Conservation (phyloP, 2,888 invertebrate species). For the Drosophila tripunctata region DNA sequence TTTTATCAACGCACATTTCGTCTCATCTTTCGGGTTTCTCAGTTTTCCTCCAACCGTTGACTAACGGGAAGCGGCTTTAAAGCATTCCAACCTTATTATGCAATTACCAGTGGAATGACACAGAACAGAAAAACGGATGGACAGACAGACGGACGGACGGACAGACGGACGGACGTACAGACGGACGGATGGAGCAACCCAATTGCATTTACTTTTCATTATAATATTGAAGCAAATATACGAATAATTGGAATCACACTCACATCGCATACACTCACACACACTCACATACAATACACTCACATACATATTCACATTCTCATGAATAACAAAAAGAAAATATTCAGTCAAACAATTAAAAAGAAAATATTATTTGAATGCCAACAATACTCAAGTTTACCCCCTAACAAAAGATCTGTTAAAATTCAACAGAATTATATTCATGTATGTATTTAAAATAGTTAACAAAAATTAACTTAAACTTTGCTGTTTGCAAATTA, state of each 20-base stretch:
- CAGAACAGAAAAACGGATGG: conserved; percentile 10
- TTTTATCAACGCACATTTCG: conserved; percentile 33
- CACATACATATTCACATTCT: background rate
- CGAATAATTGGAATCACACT: conserved; percentile 58
- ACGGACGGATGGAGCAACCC: too few species aligned
- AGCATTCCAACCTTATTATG: conserved; percentile 66
- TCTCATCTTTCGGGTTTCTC: conserved; percentile 2
- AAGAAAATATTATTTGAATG: background rate
- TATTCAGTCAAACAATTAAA: conserved; percentile 3
- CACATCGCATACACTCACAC: conserved; percentile 10
- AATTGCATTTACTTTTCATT: conserved; percentile 49
- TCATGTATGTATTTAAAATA: background rate
- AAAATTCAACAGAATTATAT: background rate
- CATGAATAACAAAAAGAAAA: conserved; percentile 10
- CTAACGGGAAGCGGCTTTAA: conserved; percentile 71
- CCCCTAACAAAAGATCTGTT: background rate
- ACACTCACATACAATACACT: too few species aligned
- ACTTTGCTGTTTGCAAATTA: too few species aligned
- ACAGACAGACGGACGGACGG: too few species aligned
- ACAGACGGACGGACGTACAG: too few species aligned
- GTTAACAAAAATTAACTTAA: background rate
- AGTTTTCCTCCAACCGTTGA: conserved; percentile 20
- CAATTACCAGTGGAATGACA: conserved; percentile 63
- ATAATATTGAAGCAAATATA: conserved; percentile 48
- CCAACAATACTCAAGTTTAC: background rate